Conservation (phyloP, 2,888 invertebrate genomes). For the Bombyx huttoni region DNA sequence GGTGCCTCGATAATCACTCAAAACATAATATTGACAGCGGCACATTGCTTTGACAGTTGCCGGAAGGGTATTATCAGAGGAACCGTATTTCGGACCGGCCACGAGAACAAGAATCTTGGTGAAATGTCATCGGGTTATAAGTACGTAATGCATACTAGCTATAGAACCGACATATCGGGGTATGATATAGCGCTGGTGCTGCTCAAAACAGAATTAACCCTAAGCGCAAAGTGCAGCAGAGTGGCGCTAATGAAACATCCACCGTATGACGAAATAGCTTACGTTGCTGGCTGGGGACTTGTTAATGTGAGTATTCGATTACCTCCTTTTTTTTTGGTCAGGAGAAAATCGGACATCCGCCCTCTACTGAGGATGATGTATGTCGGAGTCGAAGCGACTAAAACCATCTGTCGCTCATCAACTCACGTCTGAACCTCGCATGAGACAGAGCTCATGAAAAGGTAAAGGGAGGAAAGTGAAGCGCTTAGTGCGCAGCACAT, state of each 20-base stretch:
- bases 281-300: constrained; percentile 20
- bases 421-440: too few relatives aligned
- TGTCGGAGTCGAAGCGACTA: too few relatives aligned
- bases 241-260: constrained; percentile 10
- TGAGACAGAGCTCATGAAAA: too few relatives aligned
- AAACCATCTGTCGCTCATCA: too few relatives aligned
- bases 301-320: constrained; percentile 17
- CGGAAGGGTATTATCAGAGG: too few relatives aligned
- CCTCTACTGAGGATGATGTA: too few relatives aligned
- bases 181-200: constrained; percentile 20
- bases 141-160: constrained; percentile 14
- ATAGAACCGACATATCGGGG: constrained; percentile 2
- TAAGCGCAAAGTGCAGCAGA: constrained; percentile 10
- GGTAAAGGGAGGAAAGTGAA: too few relatives aligned
- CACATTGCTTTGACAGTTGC: constrained; percentile 17
- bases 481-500: too few relatives aligned
- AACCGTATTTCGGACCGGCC: constrained; percentile 9
- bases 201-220: constrained; percentile 5
- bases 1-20: constrained; percentile 28
- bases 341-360: too few relatives aligned
- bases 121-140: background rate
- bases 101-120: constrained; percentile 5
- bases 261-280: constrained; percentile 7
- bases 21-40: constrained; percentile 21
- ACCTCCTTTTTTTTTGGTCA: too few relatives aligned